Evolutionary conservation across 2,797 vertebrate genomes (phyloP).

Genomic region (Manis pentadactyla): DNA sequence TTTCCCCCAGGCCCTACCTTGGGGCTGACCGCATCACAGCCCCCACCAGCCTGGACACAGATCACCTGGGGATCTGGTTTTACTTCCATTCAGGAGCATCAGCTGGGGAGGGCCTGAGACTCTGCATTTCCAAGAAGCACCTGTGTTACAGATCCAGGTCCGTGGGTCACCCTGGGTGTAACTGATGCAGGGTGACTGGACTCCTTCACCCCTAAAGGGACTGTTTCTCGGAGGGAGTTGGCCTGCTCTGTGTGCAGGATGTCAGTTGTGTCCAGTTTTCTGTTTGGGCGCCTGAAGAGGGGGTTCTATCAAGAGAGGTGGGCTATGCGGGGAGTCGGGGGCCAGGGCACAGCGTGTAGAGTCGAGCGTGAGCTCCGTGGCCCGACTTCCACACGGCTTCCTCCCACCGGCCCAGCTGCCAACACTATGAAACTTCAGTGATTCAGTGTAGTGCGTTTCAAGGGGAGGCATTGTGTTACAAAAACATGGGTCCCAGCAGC

Average conservation of each 20-base stretch:
- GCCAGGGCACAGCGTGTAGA: background rate
- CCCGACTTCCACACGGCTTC: background rate
- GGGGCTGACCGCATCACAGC: background rate
- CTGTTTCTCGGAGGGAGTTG: background rate
- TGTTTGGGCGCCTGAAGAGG: background rate
- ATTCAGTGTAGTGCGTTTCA: background rate
- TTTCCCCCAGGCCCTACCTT: too few species aligned
- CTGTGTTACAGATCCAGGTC: background rate
- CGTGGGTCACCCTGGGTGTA: background rate
- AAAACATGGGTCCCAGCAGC: slow-evolving; percentile 39
- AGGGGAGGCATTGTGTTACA: background rate
- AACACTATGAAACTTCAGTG: slow-evolving; percentile 22
- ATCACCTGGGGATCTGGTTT: background rate
- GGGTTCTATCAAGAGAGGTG: background rate
- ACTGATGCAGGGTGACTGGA: background rate
- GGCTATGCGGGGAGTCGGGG: background rate
- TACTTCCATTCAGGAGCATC: background rate
- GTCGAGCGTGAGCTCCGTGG: background rate
- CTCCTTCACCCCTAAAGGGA: background rate
- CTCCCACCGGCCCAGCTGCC: slow-evolving; percentile 67
- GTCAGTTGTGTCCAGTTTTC: background rate
- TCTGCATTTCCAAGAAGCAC: background rate
- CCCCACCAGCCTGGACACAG: accelerated
- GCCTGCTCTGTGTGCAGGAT: accelerated
- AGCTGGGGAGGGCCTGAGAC: background rate